Evolutionary conservation across 2,797 vertebrate species (phyloP).

Genomic region (Sternarchorhynchus goeldii): DNA sequence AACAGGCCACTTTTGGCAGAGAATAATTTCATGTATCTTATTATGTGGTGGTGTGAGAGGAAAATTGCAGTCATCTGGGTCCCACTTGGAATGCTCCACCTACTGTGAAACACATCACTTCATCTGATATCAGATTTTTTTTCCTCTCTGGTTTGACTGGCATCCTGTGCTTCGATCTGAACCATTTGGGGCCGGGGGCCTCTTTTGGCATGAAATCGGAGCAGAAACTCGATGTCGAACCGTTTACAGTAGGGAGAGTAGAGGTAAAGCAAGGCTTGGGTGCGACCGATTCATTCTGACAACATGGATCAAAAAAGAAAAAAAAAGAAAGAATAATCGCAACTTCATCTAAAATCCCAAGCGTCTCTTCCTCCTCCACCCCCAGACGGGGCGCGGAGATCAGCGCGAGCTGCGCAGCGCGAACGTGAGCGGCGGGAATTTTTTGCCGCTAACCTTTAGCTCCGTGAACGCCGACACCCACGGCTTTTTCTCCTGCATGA

Average conservation of each 20-base stretch:
- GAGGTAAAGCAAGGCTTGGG: conserved; percentile 54
- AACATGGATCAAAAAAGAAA: conserved; percentile 57
- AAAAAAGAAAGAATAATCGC: conserved; percentile 50
- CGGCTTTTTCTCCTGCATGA: conserved; percentile 60
- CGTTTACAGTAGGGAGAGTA: conserved; percentile 50
- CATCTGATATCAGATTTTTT: conserved; percentile 64
- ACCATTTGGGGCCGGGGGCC: conserved; percentile 60
- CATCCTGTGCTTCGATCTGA: conserved; percentile 59
- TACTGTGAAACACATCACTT: conserved; percentile 65
- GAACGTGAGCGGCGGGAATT: conserved; percentile 24
- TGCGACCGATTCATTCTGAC: conserved; percentile 61
- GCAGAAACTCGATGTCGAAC: conserved; percentile 63
- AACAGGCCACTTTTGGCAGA: conserved; percentile 61
- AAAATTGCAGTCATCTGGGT: conserved; percentile 79
- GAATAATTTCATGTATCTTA: conserved; percentile 69
- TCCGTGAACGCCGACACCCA: conserved; percentile 65
- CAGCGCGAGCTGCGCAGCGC: conserved; percentile 33
- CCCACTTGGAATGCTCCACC: conserved; percentile 64
- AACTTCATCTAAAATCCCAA: conserved; percentile 50
- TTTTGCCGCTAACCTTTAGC: conserved; percentile 61
- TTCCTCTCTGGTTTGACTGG: conserved; percentile 59
- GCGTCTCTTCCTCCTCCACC: conserved; percentile 38
- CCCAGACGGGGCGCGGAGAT: conserved; percentile 15
- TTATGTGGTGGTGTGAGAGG: conserved; percentile 71
- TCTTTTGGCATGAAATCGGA: conserved; percentile 65